Conservation (phyloP, 2,797 vertebrate species). For the Squalus acanthias region DNA sequence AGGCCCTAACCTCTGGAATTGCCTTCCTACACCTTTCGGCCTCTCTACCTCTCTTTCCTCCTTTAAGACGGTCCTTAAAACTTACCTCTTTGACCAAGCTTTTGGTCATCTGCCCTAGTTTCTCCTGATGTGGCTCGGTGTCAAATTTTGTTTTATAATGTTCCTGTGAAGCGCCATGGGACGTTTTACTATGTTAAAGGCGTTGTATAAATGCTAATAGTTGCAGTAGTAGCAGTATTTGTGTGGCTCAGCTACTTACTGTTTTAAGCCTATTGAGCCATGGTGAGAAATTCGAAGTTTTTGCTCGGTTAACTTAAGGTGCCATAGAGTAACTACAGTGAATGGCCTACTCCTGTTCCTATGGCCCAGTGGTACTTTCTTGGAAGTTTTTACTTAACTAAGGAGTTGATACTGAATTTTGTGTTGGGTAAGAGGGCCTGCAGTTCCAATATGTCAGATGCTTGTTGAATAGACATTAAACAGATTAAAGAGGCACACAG, state of each 20-base stretch:
- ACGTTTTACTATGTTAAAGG: too few species aligned
- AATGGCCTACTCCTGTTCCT: background rate
- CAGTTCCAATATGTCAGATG: background rate
- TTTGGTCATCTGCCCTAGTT: too few species aligned
- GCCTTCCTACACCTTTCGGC: too few species aligned
- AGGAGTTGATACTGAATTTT: background rate
- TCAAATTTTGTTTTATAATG: too few species aligned
- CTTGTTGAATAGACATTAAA: background rate
- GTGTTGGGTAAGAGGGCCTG: background rate
- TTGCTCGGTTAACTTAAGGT: background rate
- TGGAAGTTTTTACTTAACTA: background rate
- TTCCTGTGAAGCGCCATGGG: too few species aligned
- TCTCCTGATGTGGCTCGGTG: too few species aligned
- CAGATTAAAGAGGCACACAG: background rate
- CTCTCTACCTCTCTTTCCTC: too few species aligned
- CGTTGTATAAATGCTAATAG: too few species aligned
- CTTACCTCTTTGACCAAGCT: too few species aligned
- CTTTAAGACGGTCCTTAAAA: too few species aligned
- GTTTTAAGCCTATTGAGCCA: background rate
- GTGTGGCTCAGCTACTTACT: background rate
- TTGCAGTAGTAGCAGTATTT: background rate
- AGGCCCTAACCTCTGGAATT: too few species aligned
- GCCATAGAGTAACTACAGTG: background rate
- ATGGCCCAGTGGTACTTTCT: background rate
- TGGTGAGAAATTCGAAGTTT: background rate